Evolutionary conservation across 2,888 invertebrate species (phyloP), one percentile per base, ranked within the genome.

Genomic region (Apodemia mormo): DNA sequence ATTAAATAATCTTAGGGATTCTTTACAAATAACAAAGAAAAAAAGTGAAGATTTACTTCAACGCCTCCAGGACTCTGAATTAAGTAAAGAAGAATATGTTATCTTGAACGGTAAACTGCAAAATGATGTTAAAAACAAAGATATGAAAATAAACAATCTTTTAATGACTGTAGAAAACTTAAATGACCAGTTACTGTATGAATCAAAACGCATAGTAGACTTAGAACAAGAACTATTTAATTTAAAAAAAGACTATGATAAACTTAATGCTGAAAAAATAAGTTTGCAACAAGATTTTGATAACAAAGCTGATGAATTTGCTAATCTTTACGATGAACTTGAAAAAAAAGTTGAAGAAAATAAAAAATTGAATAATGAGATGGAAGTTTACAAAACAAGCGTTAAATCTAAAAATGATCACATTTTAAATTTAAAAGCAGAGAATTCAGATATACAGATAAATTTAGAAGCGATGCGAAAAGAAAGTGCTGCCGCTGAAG

Each of bases 281-380:
- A 71, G 54, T 37, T 75, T 87, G 58, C 78, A 84, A 70, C 74
- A 72, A 58, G 82, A 84, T 70, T 78, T 79, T 52, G 76, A 82
- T 52, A 74, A 72, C 33, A 86, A 86, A 82, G 80, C 71, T 14
- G 74, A 81, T 45, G 82, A 86, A 79, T 71, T 83, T 1, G 82
- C 81, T 70, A 76, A 81, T 71, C 79, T 88, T 68, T 76, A 76
- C 52, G 79, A 82, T 66, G 75, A 70, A 7, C 76, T 91, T 58
- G 81, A 89, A 72, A 74, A 30, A 2, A 86, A 85, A 81, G 82
- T 78, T 49, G 80, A 84, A 69, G 87, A 90, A 77, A 89, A 87
- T 68, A 75, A 70, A 71, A 73, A 77, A 5, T 76, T 90, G 66
- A 72, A 70, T 66, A 70, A 80, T 58, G 76, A 86, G 71, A 74